Evolutionary conservation across 2,888 invertebrate species (phyloP).

Genomic region (Drosophila algonquin): DNA sequence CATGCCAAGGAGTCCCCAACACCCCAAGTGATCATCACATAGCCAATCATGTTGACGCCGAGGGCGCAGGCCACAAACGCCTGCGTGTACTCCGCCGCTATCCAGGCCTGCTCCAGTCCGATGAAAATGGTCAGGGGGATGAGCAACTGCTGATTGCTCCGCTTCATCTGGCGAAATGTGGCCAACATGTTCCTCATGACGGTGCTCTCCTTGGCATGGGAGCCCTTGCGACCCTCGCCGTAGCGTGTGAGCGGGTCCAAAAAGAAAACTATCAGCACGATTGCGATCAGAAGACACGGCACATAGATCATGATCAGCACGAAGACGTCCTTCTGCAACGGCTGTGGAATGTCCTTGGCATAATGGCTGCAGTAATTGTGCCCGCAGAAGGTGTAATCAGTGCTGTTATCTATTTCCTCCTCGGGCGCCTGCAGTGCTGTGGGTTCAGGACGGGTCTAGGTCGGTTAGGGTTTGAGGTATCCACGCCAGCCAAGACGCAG

Average conservation of each 20-base stretch:
- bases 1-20: conserved; percentile 93
- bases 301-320: conserved; percentile 94
- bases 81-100: conserved; percentile 92
- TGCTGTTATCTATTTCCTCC: neutral
- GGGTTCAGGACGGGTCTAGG: neutral
- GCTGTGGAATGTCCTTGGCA: neutral
- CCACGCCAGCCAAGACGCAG: neutral
- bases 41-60: conserved; percentile 96
- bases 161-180: conserved; percentile 93
- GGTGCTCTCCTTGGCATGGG: conserved; percentile 89
- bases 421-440: neutral
- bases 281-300: conserved; percentile 92
- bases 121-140: conserved; percentile 98
- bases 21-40: conserved; percentile 98
- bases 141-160: conserved; percentile 94
- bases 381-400: neutral
- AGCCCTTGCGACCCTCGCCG: conserved; percentile 91
- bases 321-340: conserved; percentile 86
- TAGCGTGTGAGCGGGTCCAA: conserved; percentile 96
- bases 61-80: conserved; percentile 93
- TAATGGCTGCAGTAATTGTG: neutral
- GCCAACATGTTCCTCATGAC: conserved; percentile 92
- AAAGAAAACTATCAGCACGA: conserved; percentile 91
- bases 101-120: conserved; percentile 98
- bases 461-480: neutral